These are phyloP conservation scores for Magallana angulata DNA, from an alignment of 1,140 invertebrate species.

Conservation along the genomic window DNA sequence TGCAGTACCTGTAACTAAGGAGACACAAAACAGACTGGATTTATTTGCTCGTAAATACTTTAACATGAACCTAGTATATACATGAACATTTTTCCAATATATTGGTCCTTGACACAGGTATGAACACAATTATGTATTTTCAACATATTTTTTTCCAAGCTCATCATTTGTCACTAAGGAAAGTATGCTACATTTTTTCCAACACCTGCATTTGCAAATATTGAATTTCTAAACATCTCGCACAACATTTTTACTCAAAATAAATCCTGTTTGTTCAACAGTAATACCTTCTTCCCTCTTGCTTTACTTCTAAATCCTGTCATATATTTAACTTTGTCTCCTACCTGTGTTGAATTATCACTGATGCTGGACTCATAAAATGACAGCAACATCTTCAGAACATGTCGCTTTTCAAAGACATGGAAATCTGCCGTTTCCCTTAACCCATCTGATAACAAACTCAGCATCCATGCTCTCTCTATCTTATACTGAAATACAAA, in stretches of 20 bases:
- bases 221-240: too few relatives aligned
- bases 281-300: too few relatives aligned
- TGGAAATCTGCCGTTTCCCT: slow-evolving; percentile 82
- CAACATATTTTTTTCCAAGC: too few relatives aligned
- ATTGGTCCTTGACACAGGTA: too few relatives aligned
- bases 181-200: too few relatives aligned
- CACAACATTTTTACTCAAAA: too few relatives aligned
- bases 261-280: too few relatives aligned
- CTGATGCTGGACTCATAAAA: slow-evolving; percentile 80
- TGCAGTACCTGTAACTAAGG: slow-evolving; percentile 59
- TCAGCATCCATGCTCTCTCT: slow-evolving; percentile 86
- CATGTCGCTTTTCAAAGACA: slow-evolving; percentile 82
- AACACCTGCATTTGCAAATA: too few relatives aligned
- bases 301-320: too few relatives aligned
- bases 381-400: slow-evolving; percentile 83
- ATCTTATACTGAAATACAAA: slow-evolving; percentile 71
- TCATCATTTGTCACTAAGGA: not conserved
- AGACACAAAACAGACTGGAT: not conserved
- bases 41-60: not conserved
- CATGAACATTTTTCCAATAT: too few relatives aligned
- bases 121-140: too few relatives aligned
- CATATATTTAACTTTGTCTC: not conserved
- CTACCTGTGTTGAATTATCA: slow-evolving; percentile 63
- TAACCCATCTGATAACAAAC: slow-evolving; percentile 85
- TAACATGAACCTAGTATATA: not conserved